A percentile compares a stretch with the other conserved stretches of the same genome.
Conservation (phyloP, 1,140 invertebrate genomes). For the Atopsyche davidsoni region DNA sequence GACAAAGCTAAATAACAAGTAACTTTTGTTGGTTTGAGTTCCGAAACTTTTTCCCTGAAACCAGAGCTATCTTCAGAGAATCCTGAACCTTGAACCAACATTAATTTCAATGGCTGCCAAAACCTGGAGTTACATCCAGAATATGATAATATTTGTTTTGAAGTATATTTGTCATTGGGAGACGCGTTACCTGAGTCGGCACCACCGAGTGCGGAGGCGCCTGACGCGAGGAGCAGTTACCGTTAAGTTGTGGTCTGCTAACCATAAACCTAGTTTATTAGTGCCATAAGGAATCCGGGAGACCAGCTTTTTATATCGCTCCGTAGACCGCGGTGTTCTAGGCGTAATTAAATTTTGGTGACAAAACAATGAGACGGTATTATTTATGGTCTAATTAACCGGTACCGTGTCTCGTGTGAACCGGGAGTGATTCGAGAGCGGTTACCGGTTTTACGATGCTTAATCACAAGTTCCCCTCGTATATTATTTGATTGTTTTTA, state of each 20-base stretch:
- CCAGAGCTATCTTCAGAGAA: too few species aligned
- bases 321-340: too few species aligned
- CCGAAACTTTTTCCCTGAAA: too few species aligned
- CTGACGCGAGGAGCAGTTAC: slow-evolving; percentile 12
- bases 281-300: slow-evolving; percentile 14
- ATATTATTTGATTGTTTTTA: too few species aligned
- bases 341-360: slow-evolving; percentile 16
- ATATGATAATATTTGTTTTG: neutral
- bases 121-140: too few species aligned
- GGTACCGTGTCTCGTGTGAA: slow-evolving; percentile 1
- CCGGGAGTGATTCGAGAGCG: neutral
- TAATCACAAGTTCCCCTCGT: neutral
- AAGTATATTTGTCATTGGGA: neutral
- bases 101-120: too few species aligned
- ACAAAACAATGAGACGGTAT: slow-evolving; percentile 17
- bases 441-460: slow-evolving; percentile 4
- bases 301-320: slow-evolving; percentile 3
- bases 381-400: slow-evolving; percentile 6
- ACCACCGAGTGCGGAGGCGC: neutral
- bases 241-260: slow-evolving; percentile 11
- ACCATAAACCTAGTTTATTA: slow-evolving; percentile 18
- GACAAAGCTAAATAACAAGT: too few species aligned
- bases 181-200: slow-evolving; percentile 7
- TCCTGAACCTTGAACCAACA: too few species aligned
- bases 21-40: too few species aligned